phyloP scores from a whole-genome alignment of 2,797 vertebrate species.

The Phaenicophaeus curvirostris region DNA sequence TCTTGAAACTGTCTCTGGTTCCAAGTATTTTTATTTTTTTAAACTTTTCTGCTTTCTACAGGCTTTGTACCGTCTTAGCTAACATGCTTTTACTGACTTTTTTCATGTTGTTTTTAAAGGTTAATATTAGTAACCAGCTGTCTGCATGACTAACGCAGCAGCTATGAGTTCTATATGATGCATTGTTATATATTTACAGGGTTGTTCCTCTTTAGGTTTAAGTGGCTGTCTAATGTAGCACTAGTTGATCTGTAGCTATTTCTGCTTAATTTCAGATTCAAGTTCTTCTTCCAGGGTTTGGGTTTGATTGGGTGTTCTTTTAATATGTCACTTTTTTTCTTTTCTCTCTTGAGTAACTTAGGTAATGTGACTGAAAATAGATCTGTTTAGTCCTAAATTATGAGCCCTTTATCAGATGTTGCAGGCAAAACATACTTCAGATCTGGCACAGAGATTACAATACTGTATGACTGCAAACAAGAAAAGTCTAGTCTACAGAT shows the following conservation, averaged over 20 bases:
- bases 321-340: background rate
- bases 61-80: background rate
- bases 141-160: conserved; percentile 39
- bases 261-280: background rate
- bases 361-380: background rate
- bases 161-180: conserved; percentile 25
- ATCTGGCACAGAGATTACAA: background rate
- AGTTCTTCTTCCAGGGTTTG: background rate
- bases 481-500: background rate
- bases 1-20: background rate
- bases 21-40: background rate
- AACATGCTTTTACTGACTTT: background rate
- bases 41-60: background rate
- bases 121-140: conserved; percentile 59
- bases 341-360: background rate
- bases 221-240: background rate
- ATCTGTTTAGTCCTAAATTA: background rate
- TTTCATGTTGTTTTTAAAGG: background rate
- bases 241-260: background rate
- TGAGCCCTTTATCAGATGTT: background rate
- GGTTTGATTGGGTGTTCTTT: background rate
- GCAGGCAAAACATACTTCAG: background rate
- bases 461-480: background rate
- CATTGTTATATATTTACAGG: background rate
- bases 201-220: background rate